A percentile compares a stretch with the other conserved stretches of the same genome.
phyloP scores from a whole-genome alignment of 2,113 vertebrate genomes.

The Cardinalis cardinalis region DNA sequence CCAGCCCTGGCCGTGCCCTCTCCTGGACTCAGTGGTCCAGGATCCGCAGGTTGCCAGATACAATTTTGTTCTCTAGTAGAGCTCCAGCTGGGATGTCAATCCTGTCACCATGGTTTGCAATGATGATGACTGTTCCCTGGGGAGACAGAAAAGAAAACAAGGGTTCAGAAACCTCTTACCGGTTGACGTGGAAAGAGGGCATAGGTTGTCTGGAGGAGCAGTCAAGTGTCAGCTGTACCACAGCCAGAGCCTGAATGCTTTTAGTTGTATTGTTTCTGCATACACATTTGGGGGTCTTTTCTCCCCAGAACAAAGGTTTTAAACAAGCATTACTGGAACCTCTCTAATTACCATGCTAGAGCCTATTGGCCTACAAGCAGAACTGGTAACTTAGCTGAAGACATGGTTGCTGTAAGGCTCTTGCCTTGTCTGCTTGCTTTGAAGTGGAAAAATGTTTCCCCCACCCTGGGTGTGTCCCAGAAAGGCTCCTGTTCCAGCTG shows the following conservation, averaged over 20 bases:
- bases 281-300: rapidly evolving
- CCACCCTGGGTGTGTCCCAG: rapidly evolving
- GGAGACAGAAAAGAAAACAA: neutral
- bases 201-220: neutral
- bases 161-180: neutral
- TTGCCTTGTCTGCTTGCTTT: rapidly evolving
- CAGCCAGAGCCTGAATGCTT: neutral
- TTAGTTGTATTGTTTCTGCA: neutral
- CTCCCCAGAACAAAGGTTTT: neutral
- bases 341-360: neutral
- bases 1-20: neutral
- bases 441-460: neutral
- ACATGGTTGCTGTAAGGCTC: neutral
- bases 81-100: conserved; percentile 97
- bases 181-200: rapidly evolving
- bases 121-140: conserved; percentile 98
- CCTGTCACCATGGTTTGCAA: conserved; percentile 96
- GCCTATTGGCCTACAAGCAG: neutral
- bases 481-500: neutral
- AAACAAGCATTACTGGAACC: neutral
- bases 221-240: neutral
- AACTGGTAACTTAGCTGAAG: neutral
- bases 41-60: conserved; percentile 97
- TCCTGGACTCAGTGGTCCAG: conserved; percentile 86
- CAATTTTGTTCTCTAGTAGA: conserved; percentile 96